These are phyloP conservation scores for Mystacornis crossleyi DNA, from an alignment of 2,113 vertebrate genomes.

Conservation along the genomic window DNA sequence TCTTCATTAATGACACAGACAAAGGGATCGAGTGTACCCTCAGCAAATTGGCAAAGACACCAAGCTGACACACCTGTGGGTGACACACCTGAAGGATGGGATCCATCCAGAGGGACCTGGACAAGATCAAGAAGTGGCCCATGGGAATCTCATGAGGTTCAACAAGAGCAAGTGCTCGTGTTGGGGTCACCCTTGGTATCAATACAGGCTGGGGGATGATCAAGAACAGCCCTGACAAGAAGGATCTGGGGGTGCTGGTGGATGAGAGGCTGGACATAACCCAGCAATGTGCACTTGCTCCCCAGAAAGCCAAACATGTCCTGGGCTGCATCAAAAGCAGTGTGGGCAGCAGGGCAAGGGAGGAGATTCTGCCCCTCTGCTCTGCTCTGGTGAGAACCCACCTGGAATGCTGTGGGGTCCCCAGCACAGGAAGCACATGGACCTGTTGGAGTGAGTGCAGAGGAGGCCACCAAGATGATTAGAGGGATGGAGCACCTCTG, in stretches of 20 bases:
- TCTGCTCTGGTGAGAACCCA: not conserved
- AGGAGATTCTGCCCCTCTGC: not conserved
- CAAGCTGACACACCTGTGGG: not conserved
- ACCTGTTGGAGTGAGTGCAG: not conserved
- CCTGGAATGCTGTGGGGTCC: no score
- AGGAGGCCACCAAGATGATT: not conserved
- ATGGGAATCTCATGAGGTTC: not conserved
- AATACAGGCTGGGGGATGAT: not conserved
- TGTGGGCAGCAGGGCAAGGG: not conserved
- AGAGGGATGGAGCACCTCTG: not conserved
- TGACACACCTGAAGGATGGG: not conserved
- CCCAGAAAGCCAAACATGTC: not conserved
- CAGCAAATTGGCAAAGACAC: not conserved
- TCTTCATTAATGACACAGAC: not conserved
- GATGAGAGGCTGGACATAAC: not conserved
- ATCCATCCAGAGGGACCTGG: not conserved
- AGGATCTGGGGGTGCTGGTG: not conserved
- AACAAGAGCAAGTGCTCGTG: not conserved
- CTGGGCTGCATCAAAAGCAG: not conserved
- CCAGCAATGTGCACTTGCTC: not conserved
- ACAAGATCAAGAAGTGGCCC: not conserved
- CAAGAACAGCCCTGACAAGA: not conserved
- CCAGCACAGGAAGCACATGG: not conserved
- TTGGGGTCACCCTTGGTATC: not conserved
- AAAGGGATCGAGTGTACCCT: not conserved